A percentile compares a stretch with the other conserved stretches of the same genome.
Evolutionary conservation across 1,140 invertebrate species (phyloP).

Genomic region (Drosophila simulans): DNA sequence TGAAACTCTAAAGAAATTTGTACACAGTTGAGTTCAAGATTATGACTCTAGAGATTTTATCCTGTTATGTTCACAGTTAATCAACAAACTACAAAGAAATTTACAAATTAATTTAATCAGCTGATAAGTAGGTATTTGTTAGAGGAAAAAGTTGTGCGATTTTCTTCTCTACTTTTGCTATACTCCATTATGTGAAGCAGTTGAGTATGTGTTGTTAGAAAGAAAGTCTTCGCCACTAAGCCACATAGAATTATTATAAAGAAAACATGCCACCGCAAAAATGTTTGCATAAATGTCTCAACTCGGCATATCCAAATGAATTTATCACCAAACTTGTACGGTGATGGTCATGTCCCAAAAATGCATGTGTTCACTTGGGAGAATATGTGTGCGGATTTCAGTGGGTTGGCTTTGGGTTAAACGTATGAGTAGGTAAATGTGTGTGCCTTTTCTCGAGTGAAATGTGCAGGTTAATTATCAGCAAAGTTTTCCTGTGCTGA

Average conservation of each 20-base stretch:
- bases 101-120: too few species aligned
- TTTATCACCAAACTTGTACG: slow-evolving; percentile 67
- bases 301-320: slow-evolving; percentile 67
- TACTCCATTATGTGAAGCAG: too few species aligned
- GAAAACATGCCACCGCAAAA: slow-evolving; percentile 34
- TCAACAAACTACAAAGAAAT: too few species aligned
- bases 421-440: slow-evolving; percentile 21
- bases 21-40: slow-evolving; percentile 2
- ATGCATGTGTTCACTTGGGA: slow-evolving; percentile 54
- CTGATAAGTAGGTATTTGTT: background rate
- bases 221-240: background rate
- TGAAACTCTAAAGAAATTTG: background rate
- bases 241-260: slow-evolving; percentile 23
- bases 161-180: too few species aligned
- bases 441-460: slow-evolving; percentile 46
- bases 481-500: slow-evolving; percentile 58
- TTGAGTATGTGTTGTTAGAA: background rate
- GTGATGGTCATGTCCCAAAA: slow-evolving; percentile 31
- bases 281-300: slow-evolving; percentile 71
- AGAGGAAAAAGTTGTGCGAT: too few species aligned
- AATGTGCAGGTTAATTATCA: slow-evolving; percentile 73
- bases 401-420: slow-evolving; percentile 3
- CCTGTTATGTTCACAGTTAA: too few species aligned
- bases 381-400: slow-evolving; percentile 5
- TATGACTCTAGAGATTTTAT: too few species aligned